A percentile compares a stretch with the other conserved stretches of the same genome.
These are phyloP conservation scores for Drosophila novamexicana DNA, from an alignment of 1,140 invertebrate genomes.

Conservation along the genomic window DNA sequence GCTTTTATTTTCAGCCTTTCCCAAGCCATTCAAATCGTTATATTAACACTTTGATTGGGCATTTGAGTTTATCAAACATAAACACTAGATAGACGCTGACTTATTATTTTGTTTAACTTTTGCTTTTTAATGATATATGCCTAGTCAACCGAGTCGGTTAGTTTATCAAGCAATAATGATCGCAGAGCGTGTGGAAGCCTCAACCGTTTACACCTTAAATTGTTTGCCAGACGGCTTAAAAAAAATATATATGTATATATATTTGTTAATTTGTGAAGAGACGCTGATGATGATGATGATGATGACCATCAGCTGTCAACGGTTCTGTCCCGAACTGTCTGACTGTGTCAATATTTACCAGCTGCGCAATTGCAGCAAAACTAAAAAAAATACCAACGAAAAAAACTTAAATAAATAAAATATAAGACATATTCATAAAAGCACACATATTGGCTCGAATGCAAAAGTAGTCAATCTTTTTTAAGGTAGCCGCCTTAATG, in stretches of 20 bases:
- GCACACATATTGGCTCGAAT: conserved; percentile 5
- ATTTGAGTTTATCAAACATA: conserved; percentile 48
- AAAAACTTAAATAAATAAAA: conserved; percentile 22
- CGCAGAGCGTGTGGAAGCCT: conserved; percentile 18
- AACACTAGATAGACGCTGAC: conserved; percentile 25
- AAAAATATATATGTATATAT: conserved; percentile 11
- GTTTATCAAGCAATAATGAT: conserved; percentile 44
- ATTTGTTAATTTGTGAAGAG: conserved; percentile 24
- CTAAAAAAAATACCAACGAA: neutral
- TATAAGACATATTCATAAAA: conserved; percentile 28
- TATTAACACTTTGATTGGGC: conserved; percentile 43
- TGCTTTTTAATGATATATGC: conserved; percentile 40
- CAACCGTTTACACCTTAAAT: conserved; percentile 42
- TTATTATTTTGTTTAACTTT: conserved; percentile 25
- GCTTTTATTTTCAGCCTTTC: conserved; percentile 12
- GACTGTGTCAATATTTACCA: conserved; percentile 38
- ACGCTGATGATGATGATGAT: conserved; percentile 16
- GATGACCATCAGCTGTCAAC: conserved; percentile 46
- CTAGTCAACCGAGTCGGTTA: conserved; percentile 9
- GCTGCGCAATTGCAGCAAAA: conserved; percentile 41
- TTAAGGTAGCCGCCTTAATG: conserved; percentile 13
- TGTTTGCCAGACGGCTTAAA: conserved; percentile 45
- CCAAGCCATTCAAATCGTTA: conserved; percentile 34
- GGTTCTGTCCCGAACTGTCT: conserved; percentile 9
- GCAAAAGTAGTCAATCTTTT: conserved; percentile 27